Evolutionary conservation across 2,797 vertebrate species (phyloP).

Genomic region (Hipposideros larvatus): DNA sequence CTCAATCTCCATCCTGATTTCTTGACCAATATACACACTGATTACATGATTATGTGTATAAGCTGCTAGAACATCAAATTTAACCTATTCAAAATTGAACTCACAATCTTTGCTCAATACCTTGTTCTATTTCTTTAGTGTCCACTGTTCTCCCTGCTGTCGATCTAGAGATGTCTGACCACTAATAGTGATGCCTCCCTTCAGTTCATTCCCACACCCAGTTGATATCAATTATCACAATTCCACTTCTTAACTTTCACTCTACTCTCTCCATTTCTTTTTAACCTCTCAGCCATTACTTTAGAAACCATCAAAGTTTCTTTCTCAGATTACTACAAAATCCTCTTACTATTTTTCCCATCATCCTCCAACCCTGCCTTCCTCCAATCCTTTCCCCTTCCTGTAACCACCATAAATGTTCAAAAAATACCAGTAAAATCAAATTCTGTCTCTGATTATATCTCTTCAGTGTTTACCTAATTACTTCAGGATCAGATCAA

Average conservation of each 20-base stretch:
- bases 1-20: background rate
- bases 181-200: too few species aligned
- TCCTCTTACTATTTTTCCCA: background rate
- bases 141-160: background rate
- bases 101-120: background rate
- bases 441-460: background rate
- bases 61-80: background rate
- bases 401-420: background rate
- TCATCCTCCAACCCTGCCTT: background rate
- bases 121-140: background rate
- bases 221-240: background rate
- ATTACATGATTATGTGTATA: background rate
- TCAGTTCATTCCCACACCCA: background rate
- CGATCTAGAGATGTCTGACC: background rate
- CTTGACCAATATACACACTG: background rate
- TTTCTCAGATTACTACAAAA: background rate
- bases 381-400: background rate
- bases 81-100: background rate
- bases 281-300: background rate
- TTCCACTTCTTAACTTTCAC: background rate
- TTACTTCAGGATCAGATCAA: background rate
- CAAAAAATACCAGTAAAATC: background rate
- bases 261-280: background rate
- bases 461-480: background rate
- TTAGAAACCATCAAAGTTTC: background rate